Base-by-base conservation (phyloP, 2,888 invertebrate genomes). In the Thyatira batis region DNA sequence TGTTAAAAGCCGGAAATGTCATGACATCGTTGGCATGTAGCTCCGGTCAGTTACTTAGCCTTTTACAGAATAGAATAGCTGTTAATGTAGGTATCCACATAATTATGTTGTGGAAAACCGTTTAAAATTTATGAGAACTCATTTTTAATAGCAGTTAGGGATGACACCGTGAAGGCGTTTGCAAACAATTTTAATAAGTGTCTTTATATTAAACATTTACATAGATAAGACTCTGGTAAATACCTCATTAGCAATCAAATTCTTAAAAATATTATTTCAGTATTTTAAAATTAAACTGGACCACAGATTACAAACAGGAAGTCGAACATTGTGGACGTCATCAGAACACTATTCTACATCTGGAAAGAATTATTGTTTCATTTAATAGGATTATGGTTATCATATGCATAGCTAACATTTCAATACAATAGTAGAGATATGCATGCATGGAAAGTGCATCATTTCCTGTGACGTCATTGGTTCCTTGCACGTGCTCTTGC, bases 381-480 rank as follows among this genome's bases (percentile, higher is more conserved):
- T 17, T n/a, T 3, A 13, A 39, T 8, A 17, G 13, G 8, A 39
- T 39, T 17, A 39, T 39, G 39, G 27, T 27, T 27, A 48, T 48
- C 27, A 48, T 52, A 51, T 53, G 43, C 51, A 50, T 57, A 49
- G 45, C 50, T 20, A 25, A 48, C 23, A 51, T 54, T 49, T 55
- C 44, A 50, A 49, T 49, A 48, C 20, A 13, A 48, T 25, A 17
- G 33, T 17, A 17, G 17, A 11, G 45, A 54, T 33, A 27, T 25
- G 28, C 39, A 49, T 60, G 57, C 71, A 75, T 77, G 80, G 81
- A 80, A 81, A 71, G 65, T 71, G 73, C 83, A 77, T 73, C 77
- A 67, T 63, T 71, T 82, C 80, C 82, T 72, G 53, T 73, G 67
- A 77, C 82, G 73, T 80, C 79, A 81, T 51, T 52, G 54, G 52